Percentiles rank a stretch among this genome's conserved stretches.
Evolutionary conservation across 1,140 invertebrate genomes (phyloP).

Genomic region (Agraylea sexmaculata): DNA sequence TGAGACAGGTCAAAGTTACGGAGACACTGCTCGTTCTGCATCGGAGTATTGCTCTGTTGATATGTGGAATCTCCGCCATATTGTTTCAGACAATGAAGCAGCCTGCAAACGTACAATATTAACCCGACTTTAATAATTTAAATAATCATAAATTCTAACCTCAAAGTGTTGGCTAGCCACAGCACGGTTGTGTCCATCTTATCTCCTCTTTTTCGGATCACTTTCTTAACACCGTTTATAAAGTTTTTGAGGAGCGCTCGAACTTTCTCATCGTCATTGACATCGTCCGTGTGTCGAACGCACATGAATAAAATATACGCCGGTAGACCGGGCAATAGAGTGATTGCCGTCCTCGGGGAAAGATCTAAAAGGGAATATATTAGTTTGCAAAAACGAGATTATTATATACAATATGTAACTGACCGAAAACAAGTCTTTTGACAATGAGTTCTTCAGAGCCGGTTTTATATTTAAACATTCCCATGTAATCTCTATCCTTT

Average conservation of each 20-base stretch:
- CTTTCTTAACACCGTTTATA: conserved; percentile 71
- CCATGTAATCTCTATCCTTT: conserved; percentile 71
- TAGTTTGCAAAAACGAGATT: not conserved
- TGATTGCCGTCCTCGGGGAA: conserved; percentile 70
- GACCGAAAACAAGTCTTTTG: conserved; percentile 69
- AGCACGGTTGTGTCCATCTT: conserved; percentile 77
- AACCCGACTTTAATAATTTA: not conserved
- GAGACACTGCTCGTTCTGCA: conserved; percentile 88
- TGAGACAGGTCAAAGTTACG: conserved; percentile 87
- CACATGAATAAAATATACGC: conserved; percentile 96
- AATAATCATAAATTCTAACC: conserved; percentile 28
- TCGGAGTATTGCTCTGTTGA: conserved; percentile 76
- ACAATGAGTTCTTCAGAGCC: conserved; percentile 71
- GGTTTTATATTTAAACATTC: conserved; percentile 83
- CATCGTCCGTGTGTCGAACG: conserved; percentile 85
- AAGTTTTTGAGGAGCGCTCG: conserved; percentile 64
- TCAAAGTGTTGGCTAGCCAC: conserved; percentile 83
- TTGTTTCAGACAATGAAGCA: conserved; percentile 89
- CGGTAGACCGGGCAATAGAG: conserved; percentile 76
- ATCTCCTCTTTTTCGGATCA: conserved; percentile 65
- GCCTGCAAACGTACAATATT: conserved; percentile 36
- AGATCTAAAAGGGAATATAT: conserved; percentile 50
- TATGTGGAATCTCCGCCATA: conserved; percentile 89
- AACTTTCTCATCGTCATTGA: conserved; percentile 89
- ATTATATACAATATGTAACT: conserved; percentile 19